Percentiles rank a stretch among this genome's conserved stretches.
phyloP scores from a whole-genome alignment of 2,888 invertebrate genomes.

The Hemaris fuciformis region DNA sequence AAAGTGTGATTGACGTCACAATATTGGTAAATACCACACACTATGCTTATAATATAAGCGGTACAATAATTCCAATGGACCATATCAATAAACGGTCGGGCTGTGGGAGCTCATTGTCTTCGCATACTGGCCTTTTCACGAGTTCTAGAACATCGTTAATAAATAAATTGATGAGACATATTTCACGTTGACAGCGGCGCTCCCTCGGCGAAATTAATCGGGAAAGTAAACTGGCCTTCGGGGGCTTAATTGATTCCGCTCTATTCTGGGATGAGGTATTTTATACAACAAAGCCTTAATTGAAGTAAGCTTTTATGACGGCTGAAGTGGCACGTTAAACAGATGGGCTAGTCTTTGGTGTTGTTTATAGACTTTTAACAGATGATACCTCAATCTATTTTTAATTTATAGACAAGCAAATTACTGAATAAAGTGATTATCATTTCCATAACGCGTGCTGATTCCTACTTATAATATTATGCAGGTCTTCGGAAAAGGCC shows the following conservation, averaged over 20 bases:
- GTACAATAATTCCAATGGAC: background rate
- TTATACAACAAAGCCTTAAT: constrained; percentile 49
- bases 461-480: too few species aligned
- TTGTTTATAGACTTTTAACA: background rate
- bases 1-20: too few species aligned
- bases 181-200: constrained; percentile 43
- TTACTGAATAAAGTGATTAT: too few species aligned
- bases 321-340: constrained; percentile 17
- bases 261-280: constrained; percentile 46
- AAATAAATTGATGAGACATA: constrained; percentile 27
- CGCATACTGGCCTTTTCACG: constrained; percentile 22
- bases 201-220: constrained; percentile 62
- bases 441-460: too few species aligned
- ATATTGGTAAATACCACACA: background rate
- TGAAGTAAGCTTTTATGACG: constrained; percentile 34
- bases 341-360: background rate
- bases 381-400: too few species aligned
- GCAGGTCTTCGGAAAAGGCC: too few species aligned
- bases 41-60: background rate
- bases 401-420: too few species aligned
- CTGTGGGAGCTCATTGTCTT: background rate
- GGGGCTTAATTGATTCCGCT: constrained; percentile 59
- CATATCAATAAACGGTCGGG: background rate
- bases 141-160: constrained; percentile 16
- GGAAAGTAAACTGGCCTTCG: constrained; percentile 69